Evolutionary conservation across 2,113 vertebrate genomes (phyloP).

Genomic region (Thryonomys swinderianus): DNA sequence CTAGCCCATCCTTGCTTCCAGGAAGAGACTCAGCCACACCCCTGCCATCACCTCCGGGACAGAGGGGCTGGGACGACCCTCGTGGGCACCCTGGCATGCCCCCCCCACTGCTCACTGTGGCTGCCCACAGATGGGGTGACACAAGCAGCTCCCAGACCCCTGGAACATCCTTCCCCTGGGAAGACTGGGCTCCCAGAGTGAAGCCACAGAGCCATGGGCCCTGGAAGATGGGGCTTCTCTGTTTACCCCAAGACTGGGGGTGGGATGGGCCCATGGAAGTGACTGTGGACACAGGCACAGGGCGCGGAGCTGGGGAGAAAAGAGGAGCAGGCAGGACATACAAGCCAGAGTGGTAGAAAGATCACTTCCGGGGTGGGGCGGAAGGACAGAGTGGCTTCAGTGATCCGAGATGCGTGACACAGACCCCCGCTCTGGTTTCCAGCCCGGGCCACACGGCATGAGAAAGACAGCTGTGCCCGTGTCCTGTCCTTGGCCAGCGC

Average conservation of each 20-base stretch:
- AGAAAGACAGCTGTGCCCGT: accelerated
- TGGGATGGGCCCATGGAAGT: background rate
- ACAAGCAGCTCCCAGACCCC: accelerated
- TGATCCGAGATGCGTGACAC: background rate
- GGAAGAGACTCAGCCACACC: background rate
- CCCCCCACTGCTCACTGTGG: accelerated
- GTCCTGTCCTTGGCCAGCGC: accelerated
- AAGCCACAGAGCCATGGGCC: accelerated
- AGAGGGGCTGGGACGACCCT: accelerated
- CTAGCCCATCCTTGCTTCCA: background rate
- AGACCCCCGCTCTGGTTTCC: accelerated
- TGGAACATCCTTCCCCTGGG: accelerated
- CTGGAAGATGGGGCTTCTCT: background rate
- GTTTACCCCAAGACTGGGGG: accelerated
- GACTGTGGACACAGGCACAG: accelerated
- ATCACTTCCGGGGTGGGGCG: accelerated
- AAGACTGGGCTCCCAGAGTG: background rate
- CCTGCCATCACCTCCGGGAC: too few relatives aligned
- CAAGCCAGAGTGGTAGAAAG: too few relatives aligned
- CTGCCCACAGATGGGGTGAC: accelerated
- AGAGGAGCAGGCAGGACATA: accelerated
- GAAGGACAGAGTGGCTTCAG: background rate
- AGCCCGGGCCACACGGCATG: accelerated
- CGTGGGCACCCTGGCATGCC: accelerated
- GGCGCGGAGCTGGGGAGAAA: too few relatives aligned